Conservation (phyloP, 2,888 invertebrate species). For the Gisinianus flammeolus region DNA sequence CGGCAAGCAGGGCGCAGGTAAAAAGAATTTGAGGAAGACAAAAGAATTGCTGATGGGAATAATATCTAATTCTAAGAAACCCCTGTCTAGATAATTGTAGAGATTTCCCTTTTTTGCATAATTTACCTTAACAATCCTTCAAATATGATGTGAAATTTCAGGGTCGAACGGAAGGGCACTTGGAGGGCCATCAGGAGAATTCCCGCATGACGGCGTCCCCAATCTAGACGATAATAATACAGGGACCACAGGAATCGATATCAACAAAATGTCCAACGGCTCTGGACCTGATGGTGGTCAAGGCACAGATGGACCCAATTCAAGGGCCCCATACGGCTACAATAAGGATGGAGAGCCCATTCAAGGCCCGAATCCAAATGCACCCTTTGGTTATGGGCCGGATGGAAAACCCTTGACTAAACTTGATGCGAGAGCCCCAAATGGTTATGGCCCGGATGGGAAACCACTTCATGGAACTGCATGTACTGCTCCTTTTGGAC, state of each 20-base stretch:
- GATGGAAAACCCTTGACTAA: constrained; percentile 22
- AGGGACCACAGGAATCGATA: background rate
- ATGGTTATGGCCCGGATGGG: constrained; percentile 31
- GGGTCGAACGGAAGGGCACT: too few species aligned
- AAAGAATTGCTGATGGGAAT: too few species aligned
- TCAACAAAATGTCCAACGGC: background rate
- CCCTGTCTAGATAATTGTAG: too few species aligned
- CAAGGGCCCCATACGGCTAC: constrained; percentile 19
- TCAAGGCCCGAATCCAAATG: constrained; percentile 13
- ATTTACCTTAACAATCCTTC: too few species aligned
- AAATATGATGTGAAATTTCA: too few species aligned
- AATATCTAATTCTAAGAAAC: too few species aligned
- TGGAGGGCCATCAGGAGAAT: background rate
- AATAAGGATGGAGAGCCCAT: background rate
- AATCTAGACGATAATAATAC: background rate
- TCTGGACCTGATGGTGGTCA: background rate
- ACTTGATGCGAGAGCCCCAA: constrained; percentile 21
- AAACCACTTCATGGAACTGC: constrained; percentile 13
- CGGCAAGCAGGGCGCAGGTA: too few species aligned
- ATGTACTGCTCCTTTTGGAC: constrained; percentile 25
- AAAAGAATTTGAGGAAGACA: too few species aligned
- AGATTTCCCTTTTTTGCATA: too few species aligned
- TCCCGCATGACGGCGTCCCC: too few species aligned
- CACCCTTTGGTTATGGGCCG: constrained; percentile 24
- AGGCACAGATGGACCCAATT: background rate